A percentile compares a stretch with the other conserved stretches of the same genome.
Conservation (phyloP, 2,113 vertebrate species). For the Pangasianodon hypophthalmus region DNA sequence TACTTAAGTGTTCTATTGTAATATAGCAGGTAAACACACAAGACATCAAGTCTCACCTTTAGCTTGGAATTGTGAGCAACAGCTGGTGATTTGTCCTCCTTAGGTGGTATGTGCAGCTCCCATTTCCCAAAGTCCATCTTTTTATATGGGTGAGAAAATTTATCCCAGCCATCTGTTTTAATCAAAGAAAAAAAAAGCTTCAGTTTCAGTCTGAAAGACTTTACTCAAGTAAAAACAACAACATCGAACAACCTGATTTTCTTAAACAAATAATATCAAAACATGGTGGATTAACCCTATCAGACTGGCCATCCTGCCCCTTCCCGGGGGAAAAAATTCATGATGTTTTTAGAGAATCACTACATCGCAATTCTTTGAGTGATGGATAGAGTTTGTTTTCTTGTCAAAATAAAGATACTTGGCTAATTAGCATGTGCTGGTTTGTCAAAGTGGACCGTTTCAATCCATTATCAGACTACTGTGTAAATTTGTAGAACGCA, state of each 20-base stretch:
- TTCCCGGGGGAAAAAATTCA: background rate
- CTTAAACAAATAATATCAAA: background rate
- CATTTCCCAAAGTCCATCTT: conserved; percentile 76
- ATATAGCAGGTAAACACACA: conserved; percentile 52
- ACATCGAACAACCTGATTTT: background rate
- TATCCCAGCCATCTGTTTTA: conserved; percentile 74
- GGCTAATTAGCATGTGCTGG: background rate
- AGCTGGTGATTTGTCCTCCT: conserved; percentile 71
- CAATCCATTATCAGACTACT: background rate
- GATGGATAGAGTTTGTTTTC: no score
- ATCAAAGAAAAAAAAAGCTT: background rate
- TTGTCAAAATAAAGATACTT: background rate
- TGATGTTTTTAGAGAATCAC: background rate
- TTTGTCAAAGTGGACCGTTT: no score
- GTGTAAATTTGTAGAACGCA: background rate
- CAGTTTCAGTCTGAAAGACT: background rate
- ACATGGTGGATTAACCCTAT: background rate
- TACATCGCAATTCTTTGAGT: no score
- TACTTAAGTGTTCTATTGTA: background rate
- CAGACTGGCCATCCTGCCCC: background rate
- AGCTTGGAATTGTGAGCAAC: conserved; percentile 74
- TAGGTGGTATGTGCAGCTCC: conserved; percentile 74
- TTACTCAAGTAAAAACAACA: background rate
- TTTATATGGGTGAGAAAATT: conserved; percentile 74
- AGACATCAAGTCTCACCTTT: conserved; percentile 67